These are phyloP conservation scores for Nowickia ferox DNA, from an alignment of 2,888 invertebrate genomes.

Conservation along the genomic window DNA sequence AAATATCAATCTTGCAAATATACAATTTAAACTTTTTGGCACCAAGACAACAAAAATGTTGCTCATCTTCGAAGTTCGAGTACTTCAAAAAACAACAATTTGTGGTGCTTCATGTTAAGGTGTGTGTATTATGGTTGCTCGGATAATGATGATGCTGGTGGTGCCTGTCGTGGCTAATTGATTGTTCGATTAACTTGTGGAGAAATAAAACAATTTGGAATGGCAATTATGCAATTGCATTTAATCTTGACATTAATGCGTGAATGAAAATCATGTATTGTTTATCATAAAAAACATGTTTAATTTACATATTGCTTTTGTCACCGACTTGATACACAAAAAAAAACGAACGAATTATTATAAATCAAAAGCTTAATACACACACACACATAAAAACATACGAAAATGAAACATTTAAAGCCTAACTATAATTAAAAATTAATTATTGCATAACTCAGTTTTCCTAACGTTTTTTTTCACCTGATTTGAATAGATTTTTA, in stretches of 20 bases:
- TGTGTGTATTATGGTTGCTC: conserved; percentile 63
- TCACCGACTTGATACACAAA: conserved; percentile 1
- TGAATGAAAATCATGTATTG: conserved; percentile 47
- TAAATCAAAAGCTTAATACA: not conserved
- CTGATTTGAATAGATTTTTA: no score
- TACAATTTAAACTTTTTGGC: conserved; percentile 3
- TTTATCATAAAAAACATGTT: conserved; percentile 1
- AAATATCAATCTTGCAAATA: not conserved
- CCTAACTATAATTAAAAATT: no score
- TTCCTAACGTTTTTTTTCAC: no score
- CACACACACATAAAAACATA: not conserved
- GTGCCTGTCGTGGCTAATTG: not conserved
- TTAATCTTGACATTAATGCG: conserved; percentile 78
- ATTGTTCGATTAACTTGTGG: conserved; percentile 21
- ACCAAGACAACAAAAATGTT: conserved; percentile 10
- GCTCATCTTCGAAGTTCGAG: conserved; percentile 22
- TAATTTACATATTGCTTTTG: conserved; percentile 22
- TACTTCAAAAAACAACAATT: conserved; percentile 25
- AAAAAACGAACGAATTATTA: not conserved
- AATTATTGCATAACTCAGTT: no score
- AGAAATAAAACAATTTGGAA: conserved; percentile 16
- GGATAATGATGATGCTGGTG: conserved; percentile 22
- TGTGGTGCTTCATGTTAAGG: conserved; percentile 71
- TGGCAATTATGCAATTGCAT: conserved; percentile 54
- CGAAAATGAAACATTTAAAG: no score